Conservation (phyloP, 2,113 vertebrate species). For the Tiliqua scincoides region DNA sequence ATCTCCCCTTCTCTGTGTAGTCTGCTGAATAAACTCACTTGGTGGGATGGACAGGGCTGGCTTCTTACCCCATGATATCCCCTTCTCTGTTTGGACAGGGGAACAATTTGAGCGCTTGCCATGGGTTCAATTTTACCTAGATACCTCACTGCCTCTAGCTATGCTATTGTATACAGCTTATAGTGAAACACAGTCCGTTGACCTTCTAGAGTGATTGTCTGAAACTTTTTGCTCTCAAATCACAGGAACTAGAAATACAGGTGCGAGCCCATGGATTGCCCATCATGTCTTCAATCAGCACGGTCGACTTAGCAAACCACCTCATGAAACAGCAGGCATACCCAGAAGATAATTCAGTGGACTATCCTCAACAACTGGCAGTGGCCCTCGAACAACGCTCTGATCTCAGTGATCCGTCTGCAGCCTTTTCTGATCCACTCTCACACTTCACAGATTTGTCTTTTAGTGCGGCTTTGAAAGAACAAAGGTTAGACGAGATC, state of each 20-base stretch:
- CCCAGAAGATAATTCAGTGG: conserved; percentile 82
- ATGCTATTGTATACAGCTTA: no score
- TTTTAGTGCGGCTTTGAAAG: conserved; percentile 91
- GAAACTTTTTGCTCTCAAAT: conserved; percentile 52
- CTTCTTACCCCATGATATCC: no score
- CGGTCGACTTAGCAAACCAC: conserved; percentile 81
- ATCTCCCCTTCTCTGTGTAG: no score
- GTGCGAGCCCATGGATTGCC: conserved; percentile 92
- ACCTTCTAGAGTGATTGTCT: conserved; percentile 24
- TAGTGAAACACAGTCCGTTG: background rate
- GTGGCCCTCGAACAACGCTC: conserved; percentile 70
- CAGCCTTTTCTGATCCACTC: conserved; percentile 92
- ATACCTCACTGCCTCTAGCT: no score
- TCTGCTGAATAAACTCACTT: no score
- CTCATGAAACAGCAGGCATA: conserved; percentile 84
- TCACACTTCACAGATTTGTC: conserved; percentile 97
- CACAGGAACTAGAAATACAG: conserved; percentile 95
- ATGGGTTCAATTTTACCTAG: no score
- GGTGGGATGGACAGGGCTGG: no score
- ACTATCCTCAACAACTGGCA: conserved; percentile 83
- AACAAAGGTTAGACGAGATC: conserved; percentile 88
- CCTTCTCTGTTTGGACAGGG: no score
- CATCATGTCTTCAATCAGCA: conserved; percentile 78
- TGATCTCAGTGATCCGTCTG: conserved; percentile 76
- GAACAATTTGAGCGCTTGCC: no score